Conservation (phyloP, 2,113 vertebrate genomes). For the Neomonachus schauinslandi region DNA sequence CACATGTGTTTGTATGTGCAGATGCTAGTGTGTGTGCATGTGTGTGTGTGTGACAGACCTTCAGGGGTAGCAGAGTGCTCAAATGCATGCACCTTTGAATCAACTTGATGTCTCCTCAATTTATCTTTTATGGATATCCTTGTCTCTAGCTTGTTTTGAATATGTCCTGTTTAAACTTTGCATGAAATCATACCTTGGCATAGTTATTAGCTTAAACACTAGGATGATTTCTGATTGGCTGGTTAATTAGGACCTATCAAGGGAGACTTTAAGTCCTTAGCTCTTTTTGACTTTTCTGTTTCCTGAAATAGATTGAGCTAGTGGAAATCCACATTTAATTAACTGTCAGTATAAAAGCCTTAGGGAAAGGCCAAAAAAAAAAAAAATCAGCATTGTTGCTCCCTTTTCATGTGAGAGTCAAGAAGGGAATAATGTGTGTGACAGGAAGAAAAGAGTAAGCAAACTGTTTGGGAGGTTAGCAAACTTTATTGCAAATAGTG, state of each 20-base stretch:
- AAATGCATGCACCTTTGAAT: background rate
- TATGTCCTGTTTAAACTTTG: background rate
- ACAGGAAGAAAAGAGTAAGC: background rate
- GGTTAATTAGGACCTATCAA: background rate
- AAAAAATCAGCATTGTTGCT: background rate
- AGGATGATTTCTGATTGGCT: background rate
- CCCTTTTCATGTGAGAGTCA: background rate
- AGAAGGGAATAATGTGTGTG: background rate
- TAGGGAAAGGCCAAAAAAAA: background rate
- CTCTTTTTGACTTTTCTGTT: conserved; percentile 25
- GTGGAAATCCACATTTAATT: background rate
- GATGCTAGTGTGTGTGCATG: background rate
- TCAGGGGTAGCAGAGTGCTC: background rate
- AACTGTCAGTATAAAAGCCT: background rate
- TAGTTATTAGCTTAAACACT: background rate
- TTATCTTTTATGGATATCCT: background rate
- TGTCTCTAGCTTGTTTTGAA: background rate
- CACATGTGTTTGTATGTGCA: background rate
- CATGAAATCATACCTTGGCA: background rate
- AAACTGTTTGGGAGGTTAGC: background rate
- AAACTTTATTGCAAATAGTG: background rate
- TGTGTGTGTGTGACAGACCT: background rate
- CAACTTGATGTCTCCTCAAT: background rate
- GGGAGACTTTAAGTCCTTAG: background rate
- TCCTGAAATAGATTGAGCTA: background rate